Evolutionary conservation across 2,888 invertebrate species (phyloP), one percentile per base, ranked within the genome.

Genomic region (Disparrhopalites patrizii): DNA sequence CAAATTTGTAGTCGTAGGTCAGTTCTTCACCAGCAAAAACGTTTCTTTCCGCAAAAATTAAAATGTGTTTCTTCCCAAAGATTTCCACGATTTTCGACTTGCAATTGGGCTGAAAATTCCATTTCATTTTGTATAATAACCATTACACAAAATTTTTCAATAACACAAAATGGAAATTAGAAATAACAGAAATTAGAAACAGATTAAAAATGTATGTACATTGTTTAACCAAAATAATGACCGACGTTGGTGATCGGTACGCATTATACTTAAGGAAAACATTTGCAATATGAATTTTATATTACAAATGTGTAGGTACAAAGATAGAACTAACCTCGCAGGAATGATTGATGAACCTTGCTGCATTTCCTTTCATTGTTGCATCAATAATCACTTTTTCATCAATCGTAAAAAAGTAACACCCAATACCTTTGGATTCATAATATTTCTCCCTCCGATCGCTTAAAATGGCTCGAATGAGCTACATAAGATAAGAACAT

Each of bases 321-420:
- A n/a, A n/a, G n/a, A n/a, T n/a, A n/a, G n/a, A n/a, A n/a, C n/a
- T 85, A 83, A 95, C 95, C 84, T 96, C 95, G 83, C 97, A 97
- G 18, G 94, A 95, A 82, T 97, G 97, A 83, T 97, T 97, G 79
- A 97, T 97, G 81, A 97, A 97, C 76, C 97, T 84, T n/a, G 96
- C 96, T 67, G 95, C 93, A 82, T 95, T 96, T 76, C 97, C 97
- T 79, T 91, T 91, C 86, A 95, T 91, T n/a, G 96, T 97, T 38
- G 96, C 96, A 81, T 97, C 97, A 20, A 97, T 93, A 2, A 96
- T 95, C 1, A 56, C 47, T 8, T 55, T 55, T 3, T 65, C 60
- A 79, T 97, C 96, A 71, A 97, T 93, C 75, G 95, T 87, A 82
- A 97, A 97, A 96, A 97, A 96, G 81, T 97, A 97, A 80, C 96